Base-by-base conservation (phyloP, 2,888 invertebrate genomes). In the Deilephila porcellus region DNA sequence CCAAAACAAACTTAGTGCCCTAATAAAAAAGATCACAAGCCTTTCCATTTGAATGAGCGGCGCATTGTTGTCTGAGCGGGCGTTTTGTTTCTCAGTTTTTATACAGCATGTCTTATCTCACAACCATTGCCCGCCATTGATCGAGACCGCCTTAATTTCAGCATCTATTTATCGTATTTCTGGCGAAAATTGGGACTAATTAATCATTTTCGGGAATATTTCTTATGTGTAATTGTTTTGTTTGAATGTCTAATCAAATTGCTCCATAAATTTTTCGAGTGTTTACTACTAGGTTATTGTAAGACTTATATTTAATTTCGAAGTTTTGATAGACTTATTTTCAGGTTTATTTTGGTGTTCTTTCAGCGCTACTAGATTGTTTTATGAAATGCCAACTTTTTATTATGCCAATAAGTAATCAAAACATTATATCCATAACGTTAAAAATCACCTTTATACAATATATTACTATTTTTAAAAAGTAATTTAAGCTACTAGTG, bases 11-110 rank as follows among this genome's bases (percentile, higher is more conserved):
- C n/a, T n/a, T 56, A 63, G 63, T 72, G 32, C 45, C 32, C 37
- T 56, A 72, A 72, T 20, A 45, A 72, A 72, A 85, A 87, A 88
- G 84, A 85, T 87, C 86, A 86, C 85, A 87, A 56, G 81, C 86
- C 84, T 91, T 92, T 91, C 90, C 90, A 93, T 93, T 92, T 92
- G 91, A 93, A 92, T 90, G 85, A 80, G 1, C 82, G 84, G 85
- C 83, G 89, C 88, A 93, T 93, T 93, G 93, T 93, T 93, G 93
- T 93, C 93, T 94, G 91, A 86, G 85, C 81, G 82, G 5, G 80
- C 79, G 78, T 80, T 88, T 87, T 87, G 83, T 89, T 91, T 81
- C 77, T 81, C 85, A 82, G 83, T 89, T 90, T 92, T 90, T 86
- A 80, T 85, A 82, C 82, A 79, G 82, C 82, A 81, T 84, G 83